Base-by-base conservation (phyloP, 2,797 vertebrate genomes). In the Sebastes minor region DNA sequence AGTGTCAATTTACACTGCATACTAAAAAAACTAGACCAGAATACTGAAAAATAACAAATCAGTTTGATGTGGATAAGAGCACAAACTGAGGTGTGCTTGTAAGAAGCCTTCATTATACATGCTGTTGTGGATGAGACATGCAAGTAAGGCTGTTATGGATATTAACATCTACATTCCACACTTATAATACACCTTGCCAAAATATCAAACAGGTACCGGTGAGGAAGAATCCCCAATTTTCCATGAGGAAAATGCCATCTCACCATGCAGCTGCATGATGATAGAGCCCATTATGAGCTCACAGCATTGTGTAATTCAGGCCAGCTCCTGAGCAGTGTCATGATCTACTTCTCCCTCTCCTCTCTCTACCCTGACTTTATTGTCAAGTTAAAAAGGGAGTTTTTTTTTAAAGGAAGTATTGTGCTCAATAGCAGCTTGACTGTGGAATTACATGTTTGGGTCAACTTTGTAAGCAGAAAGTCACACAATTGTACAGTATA, bases 261-360 rank as follows among this genome's bases (percentile, higher is more conserved):
- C 64, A 60, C 55, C 20, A 18, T 55, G 55, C 42, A 67, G 25
- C 70, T 5, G 18, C 27, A 49, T 6, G 3, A 46, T 56, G 62
- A 74, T 60, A 55, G 10, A 70, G 57, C 30, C 53, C 53, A 62
- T 80, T 74, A 71, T 71, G 53, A 69, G 57, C 63, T 64, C 61
- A 46, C 76, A 65, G 49, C 12, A 71, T 71, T 73, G 28, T 69
- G 59, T 35, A 52, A 73, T 63, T 68, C 42, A 38, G 71, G 28
- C 10, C 11, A 23, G 60, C 22, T 70, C 8, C 28, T 46, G 28
- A 32, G 32, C 55, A 25, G 23, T n/a, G 28, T 25, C 14, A 13
- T 23, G 42, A 60, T 74, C 12, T 61, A 49, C 23, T 56, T 4
- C 25, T 68, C 30, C 18, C 16, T 32, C 18, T 56, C 22, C 27